Base-by-base conservation (phyloP, 2,113 vertebrate species). In the Anhinga rufa region DNA sequence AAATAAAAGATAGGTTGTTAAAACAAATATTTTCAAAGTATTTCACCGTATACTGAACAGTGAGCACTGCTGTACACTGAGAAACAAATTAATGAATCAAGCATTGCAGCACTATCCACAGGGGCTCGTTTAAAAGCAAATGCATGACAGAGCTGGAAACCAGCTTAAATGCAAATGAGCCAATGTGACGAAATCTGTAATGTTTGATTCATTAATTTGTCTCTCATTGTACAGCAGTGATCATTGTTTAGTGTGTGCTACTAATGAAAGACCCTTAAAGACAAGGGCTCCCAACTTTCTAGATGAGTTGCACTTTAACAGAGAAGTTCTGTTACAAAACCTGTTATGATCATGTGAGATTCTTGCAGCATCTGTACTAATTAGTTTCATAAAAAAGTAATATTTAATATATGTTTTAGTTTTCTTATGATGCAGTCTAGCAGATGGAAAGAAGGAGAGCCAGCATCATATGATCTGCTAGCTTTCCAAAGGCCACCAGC, bases 171-270 rank as follows among this genome's bases (percentile, higher is more conserved):
- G 92, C 94, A 97, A 96, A 97, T 96, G 91, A 96, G 88, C 4
- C 72, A 80, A 92, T 90, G 93, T 94, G 95, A 95, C 92, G 95
- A 97, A 97, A 97, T 96, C 95, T 92, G 92, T 95, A 95, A 92
- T 95, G 94, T 97, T 95, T 97, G 92, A 97, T 97, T 97, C 95
- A 97, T 96, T 97, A 97, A 95, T 96, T 96, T 97, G 92, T 96
- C 89, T 94, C 96, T 96, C 96, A 80, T 92, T 2, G 4, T 97
- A 97, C 94, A 92, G 94, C 91, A 96, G 81, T 94, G 94, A 97
- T 95, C 92, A 92, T 95, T 96, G 95, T 95, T 96, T 91, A 96
- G 81, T 36, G 9, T 93, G 74, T 82, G 66, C 91, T 95, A 61
- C 78, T 92, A 96, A 92, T 89, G 94, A 89, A 97, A 94, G 92